Evolutionary conservation across 2,888 invertebrate species (phyloP), one percentile per base, ranked within the genome.

Genomic region (Syrphus vitripennis): DNA sequence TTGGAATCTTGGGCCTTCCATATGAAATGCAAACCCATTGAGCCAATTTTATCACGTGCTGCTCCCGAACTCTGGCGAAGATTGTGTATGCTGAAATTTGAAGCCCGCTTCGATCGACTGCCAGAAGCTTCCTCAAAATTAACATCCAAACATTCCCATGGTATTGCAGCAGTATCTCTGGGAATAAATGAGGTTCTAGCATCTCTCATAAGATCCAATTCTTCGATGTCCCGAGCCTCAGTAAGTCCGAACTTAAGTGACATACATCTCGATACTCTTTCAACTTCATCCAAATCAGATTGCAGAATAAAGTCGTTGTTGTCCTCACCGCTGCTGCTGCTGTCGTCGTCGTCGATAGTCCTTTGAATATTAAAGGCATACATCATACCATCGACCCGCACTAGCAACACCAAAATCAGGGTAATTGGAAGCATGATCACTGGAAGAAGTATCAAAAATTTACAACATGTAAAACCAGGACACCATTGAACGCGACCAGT

Each of bases 181-280:
- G 95, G 95, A 50, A 95, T 90, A 88, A 94, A 95, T 16, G 95
- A 95, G 0, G 95, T 95, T 59, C 94, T 93, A 69, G 94, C 94
- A 86, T 95, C 95, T 88, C 94, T 93, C 89, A 95, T 93, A 0
- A 95, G 92, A 59, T 94, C 94, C 70, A 94, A 92, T 79, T 95
- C 94, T 76, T 95, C 94, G 16, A 94, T 92, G 87, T 94, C 92
- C 29, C 90, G 70, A 3, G 89, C 89, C 61, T 89, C 89, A 45
- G 91, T 91, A 3, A 90, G 87, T 2, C 89, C 90, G 84, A 90
- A 91, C 14, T 90, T 90, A 61, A 91, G 90, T 0, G 90, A 89
- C 63, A 90, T 89, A 71, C 92, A 92, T 1, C 91, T 88, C 9
- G 89, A 88, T 3, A 90, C 88, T 0, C 90, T 89, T 3, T 90